A percentile compares a stretch with the other conserved stretches of the same genome.
Evolutionary conservation across 1,140 invertebrate species (phyloP).

Genomic region (Maniola jurtina): DNA sequence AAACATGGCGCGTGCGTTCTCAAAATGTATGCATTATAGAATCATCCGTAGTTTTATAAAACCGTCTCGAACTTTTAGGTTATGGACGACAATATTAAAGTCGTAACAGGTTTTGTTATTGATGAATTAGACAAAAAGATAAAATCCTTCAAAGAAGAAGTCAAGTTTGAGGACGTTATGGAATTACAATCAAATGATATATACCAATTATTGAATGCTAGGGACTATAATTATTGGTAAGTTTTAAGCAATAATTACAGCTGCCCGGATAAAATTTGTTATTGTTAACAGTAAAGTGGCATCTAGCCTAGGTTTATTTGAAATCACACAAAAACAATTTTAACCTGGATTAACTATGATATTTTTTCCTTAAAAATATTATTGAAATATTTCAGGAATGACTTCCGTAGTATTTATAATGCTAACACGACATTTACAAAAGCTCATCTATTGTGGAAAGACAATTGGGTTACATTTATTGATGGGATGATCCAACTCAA

Average conservation of each 20-base stretch:
- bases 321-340: conserved; percentile 20
- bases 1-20: too few relatives aligned
- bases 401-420: conserved; percentile 37
- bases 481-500: conserved; percentile 41
- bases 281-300: neutral
- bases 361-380: neutral
- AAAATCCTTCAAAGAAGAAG: neutral
- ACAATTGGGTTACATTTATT: conserved; percentile 42
- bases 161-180: conserved; percentile 16
- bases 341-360: neutral
- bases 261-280: neutral
- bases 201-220: conserved; percentile 34
- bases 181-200: conserved; percentile 28
- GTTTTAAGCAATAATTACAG: neutral
- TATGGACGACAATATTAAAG: conserved; percentile 28
- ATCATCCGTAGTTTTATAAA: too few relatives aligned
- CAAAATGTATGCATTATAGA: too few relatives aligned
- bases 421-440: conserved; percentile 27
- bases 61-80: conserved; percentile 37
- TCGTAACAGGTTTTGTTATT: conserved; percentile 31
- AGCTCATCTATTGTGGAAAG: conserved; percentile 35
- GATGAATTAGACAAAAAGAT: conserved; percentile 2
- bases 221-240: conserved; percentile 36
- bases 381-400: conserved; percentile 26
- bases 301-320: conserved; percentile 9